phyloP scores from a whole-genome alignment of 2,113 vertebrate species.

The Ibidorhyncha struthersii region DNA sequence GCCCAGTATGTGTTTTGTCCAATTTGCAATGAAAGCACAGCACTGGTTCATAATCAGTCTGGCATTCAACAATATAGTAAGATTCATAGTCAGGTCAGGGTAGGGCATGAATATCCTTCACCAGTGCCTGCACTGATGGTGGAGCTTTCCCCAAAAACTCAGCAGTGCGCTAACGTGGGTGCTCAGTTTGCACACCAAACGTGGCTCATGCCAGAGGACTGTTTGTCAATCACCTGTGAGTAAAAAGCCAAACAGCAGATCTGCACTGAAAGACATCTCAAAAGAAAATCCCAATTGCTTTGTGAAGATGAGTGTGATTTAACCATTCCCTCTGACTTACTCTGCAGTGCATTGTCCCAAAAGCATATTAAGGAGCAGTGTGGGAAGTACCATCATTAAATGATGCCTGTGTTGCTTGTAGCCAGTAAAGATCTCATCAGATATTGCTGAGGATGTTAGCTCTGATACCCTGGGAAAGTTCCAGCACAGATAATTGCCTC shows the following conservation, averaged over 20 bases:
- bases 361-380: background rate
- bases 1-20: background rate
- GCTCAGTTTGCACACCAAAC: background rate
- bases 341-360: background rate
- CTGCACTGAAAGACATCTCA: background rate
- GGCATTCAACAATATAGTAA: background rate
- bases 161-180: rapidly evolving
- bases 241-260: background rate
- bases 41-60: rapidly evolving
- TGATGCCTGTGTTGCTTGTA: background rate
- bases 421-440: constrained; percentile 6
- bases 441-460: constrained; percentile 11
- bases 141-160: background rate
- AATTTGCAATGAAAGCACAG: background rate
- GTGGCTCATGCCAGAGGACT: background rate
- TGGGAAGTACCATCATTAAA: constrained; percentile 2
- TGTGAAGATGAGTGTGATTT: background rate
- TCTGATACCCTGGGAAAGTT: constrained; percentile 51
- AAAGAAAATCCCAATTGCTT: background rate
- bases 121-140: background rate
- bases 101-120: background rate
- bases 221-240: background rate
- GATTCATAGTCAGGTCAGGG: background rate
- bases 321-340: background rate
- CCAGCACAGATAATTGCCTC: constrained; percentile 38